Evolutionary conservation across 2,797 vertebrate genomes (phyloP), one percentile per base, ranked within the genome.

Genomic region (Sebastes minor): DNA sequence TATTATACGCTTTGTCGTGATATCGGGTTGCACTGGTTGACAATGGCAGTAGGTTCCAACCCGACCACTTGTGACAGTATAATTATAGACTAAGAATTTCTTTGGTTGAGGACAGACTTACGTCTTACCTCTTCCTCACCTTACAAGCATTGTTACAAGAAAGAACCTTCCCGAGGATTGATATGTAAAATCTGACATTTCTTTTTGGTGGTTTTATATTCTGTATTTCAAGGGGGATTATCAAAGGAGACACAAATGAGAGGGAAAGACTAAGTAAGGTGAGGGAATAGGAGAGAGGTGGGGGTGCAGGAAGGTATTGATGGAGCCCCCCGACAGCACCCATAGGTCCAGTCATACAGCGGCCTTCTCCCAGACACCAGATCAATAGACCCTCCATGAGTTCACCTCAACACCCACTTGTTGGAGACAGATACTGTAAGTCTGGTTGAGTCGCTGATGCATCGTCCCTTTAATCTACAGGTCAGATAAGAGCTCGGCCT

Each of bases 351-450:
- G 71, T 78, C 78, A 73, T 59, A 73, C 52, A 25, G 9, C 22
- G 18, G 71, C 13, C 35, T 11, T 49, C 69, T 46, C 10, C 22
- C 68, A 75, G 73, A 61, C 85, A 46, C 8, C 66, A 1, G 81
- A 86, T 92, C 92, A 77, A 90, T 89, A 56, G 49, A 4, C 46
- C 60, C 73, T 74, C 33, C 42, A 13, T 20, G 2, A 20, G 69
- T 33, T 70, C 23, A 2, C 68, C 64, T 55, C 25, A 32, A 83
- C 80, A 14, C 56, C 62, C 33, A 5, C 32, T 64, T 76, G 73
- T 78, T 13, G 64, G 84, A 71, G 74, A 76, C 67, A 65, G 68
- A 72, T 59, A 61, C 78, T 35, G 76, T 28, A 62, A 46, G 72
- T 61, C 73, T 11, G 62, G 8, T 4, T 10, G 14, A 80, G 82